Evolutionary conservation across 2,888 invertebrate species (phyloP), one percentile per base, ranked within the genome.

Genomic region (Nymphalis polychloros): DNA sequence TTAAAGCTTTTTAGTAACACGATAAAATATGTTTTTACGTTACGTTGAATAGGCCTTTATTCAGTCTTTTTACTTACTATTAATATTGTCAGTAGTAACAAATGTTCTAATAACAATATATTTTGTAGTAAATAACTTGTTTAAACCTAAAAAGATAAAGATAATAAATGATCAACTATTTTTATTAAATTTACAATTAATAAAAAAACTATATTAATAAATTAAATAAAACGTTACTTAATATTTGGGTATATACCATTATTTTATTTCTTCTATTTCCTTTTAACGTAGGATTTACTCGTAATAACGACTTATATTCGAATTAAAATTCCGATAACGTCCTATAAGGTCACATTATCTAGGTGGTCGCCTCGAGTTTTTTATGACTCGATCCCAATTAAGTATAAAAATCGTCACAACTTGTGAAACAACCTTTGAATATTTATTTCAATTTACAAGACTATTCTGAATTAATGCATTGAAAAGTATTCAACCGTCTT

Each of bases 31-130:
- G 17, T 46, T 55, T 62, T 8, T 23, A 46, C 48, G 17, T 35
- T n/a, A 10, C n/a, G 10, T 35, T 31, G 13, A 57, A 66, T 60
- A 66, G 64, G 50, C 64, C 60, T 63, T 59, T 10, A 46, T 13
- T 69, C 72, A 72, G 69, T 69, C 69, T 71, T 71, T 46, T 71
- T 46, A 49, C 48, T 57, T 67, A 52, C 64, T 49, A 35, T 35
- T 52, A 35, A 55, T 72, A 69, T 64, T 67, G 62, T 72, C 68
- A 65, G 19, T n/a, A 31, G 13, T 62, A 57, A 55, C 17, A 17
- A 31, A 31, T 55, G 8, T 17, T 17, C 17, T 31, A 49, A 19
- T 19, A 19, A 19, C 8, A 50, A n/a, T 31, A 55, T 55, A 31
- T 55, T n/a, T 49, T 49, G n/a, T 49, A 17, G 49, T 48, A 49